Evolutionary conservation across 2,797 vertebrate species (phyloP), one percentile per base, ranked within the genome.

Genomic region (Halcyon badia): DNA sequence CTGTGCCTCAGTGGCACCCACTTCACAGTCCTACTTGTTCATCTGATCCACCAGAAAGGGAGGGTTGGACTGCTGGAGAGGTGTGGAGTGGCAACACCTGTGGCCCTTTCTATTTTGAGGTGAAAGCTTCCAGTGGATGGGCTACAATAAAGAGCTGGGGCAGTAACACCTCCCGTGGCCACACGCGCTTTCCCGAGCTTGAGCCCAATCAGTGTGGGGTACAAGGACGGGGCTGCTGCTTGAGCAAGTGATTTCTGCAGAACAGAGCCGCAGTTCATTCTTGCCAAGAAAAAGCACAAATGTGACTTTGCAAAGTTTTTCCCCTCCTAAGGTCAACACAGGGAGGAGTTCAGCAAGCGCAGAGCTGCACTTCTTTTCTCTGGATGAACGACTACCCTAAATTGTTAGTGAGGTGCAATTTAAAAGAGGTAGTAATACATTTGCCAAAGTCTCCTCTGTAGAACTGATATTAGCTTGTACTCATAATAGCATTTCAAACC

Each of bases 391-490:
- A 60, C 56, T 90, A 82, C 83, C 68, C 80, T 82, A 82, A 94
- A 96, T 88, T 89, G 65, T 76, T 94, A 75, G 89, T 81, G 85
- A 95, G 89, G 86, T 75, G 72, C 54, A 76, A 83, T 94, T 93
- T 68, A 81, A 87, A 93, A 78, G 78, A 83, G 42, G 33, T 80
- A 79, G 71, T 87, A 97, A 84, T 75, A 92, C 87, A 91, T 95
- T 92, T 94, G 73, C 92, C 89, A 90, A 87, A 84, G 42, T 73
- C 89, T 94, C 68, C 87, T 93, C 85, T 90, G 89, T 87, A 94
- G 91, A 97, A 89, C 92, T 12, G 26, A 89, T 95, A 96, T 95
- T 95, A 97, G 93, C 88, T 92, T 90, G 83, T 77, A 85, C 91
- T 94, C 89, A 90, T 90, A 91, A 95, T 72, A 95, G 70, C 86